Base-by-base conservation (phyloP, 2,113 vertebrate genomes). In the Eira barbara region DNA sequence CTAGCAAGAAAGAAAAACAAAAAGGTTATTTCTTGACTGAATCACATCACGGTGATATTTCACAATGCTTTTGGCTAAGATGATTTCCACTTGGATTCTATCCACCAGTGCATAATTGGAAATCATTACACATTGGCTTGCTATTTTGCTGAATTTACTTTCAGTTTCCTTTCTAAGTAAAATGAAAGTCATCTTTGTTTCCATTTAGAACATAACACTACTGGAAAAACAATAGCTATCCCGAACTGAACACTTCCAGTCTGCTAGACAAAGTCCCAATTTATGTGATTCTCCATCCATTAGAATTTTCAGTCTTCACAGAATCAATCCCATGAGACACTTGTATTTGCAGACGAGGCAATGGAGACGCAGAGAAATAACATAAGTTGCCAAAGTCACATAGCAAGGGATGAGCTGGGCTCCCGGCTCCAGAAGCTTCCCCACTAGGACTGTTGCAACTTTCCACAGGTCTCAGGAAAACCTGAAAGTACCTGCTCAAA, bases 21-120 rank as follows among this genome's bases (percentile, higher is more conserved):
- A 45, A 61, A 45, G 42, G 3, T 1, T 1, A 21, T 15, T 63
- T 57, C 59, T 21, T 34, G 36, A 12, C 10, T 34, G 39, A 47
- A n/a, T 31, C 78, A 91, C 31, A 27, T 15, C 12, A 25, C 15
- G 25, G 2, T 47, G 25, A 65, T 73, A 36, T 3, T 59, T 47
- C 42, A 2, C 20, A 34, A 39, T 55, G 18, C 2, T 55, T 69
- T 20, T 8, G 34, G 10, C 42, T 65, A 17, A 13, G 11, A 6
- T 1, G 7, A 15, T 67, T 27, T 42, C 61, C 36, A 8, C 55
- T 42, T 74, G 52, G 0, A 13, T 27, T 29, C 6, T 8, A 20
- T 6, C 31, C 15, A 2, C 21, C 0, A 0, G 29, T n/a, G 6
- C 6, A 1, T 31, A 49, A 21, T 17, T 12, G 34, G 36, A 0